A percentile compares a stretch with the other conserved stretches of the same genome.
phyloP scores from a whole-genome alignment of 23 tunicate species.

The Trididemnum miniatum region DNA sequence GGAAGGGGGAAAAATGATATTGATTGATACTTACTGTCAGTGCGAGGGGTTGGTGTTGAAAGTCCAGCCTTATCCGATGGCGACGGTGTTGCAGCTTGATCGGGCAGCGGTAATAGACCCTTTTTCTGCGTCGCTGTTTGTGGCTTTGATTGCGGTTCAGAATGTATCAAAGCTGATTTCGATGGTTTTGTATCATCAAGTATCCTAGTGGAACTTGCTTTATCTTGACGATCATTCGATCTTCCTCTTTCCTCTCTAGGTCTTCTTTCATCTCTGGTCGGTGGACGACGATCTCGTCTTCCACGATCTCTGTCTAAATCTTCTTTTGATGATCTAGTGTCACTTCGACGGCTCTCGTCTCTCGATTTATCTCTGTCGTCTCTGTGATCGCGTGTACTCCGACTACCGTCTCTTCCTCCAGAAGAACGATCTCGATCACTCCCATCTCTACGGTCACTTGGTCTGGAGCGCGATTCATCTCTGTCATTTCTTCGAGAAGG shows the following conservation, averaged over 20 bases:
- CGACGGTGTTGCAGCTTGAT: not conserved
- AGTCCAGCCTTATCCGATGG: constrained; percentile 19
- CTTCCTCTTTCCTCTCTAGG: not conserved
- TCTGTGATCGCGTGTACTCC: not conserved
- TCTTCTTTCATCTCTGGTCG: not conserved
- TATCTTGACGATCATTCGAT: not conserved
- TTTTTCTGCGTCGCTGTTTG: not conserved
- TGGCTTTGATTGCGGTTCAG: not conserved
- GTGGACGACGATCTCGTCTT: not conserved
- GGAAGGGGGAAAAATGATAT: too few species aligned
- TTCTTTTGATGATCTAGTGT: not conserved
- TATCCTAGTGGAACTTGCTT: not conserved
- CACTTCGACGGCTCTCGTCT: not conserved
- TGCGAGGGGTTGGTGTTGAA: too few species aligned
- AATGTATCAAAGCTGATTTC: not conserved
- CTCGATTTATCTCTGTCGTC: constrained; percentile 16
- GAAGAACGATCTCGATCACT: not conserved
- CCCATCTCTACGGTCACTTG: not conserved
- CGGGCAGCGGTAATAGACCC: constrained; percentile 5
- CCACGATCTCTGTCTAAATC: constrained; percentile 7
- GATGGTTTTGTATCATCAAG: not conserved
- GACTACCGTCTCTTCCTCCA: not conserved
- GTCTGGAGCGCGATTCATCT: not conserved
- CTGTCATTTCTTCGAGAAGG: not conserved
- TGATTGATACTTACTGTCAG: too few species aligned